These are phyloP conservation scores for Tetraneura akinire DNA, from an alignment of 1,140 invertebrate genomes.

Conservation along the genomic window DNA sequence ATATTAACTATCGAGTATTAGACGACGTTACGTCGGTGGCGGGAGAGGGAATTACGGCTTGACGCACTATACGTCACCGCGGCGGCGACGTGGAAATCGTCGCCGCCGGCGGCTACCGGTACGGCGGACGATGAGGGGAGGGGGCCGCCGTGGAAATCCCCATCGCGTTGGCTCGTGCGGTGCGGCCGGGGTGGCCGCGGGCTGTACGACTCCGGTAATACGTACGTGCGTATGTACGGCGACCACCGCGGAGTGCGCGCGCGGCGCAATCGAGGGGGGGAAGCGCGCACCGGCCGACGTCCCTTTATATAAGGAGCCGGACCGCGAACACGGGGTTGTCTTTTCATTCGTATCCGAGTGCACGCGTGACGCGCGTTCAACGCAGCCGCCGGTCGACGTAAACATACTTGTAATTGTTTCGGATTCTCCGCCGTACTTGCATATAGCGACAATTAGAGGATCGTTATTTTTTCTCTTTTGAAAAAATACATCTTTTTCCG, in stretches of 20 bases:
- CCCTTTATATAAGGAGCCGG: conserved; percentile 37
- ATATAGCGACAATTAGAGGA: conserved; percentile 52
- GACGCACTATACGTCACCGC: background rate
- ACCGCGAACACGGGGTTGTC: conserved; percentile 37
- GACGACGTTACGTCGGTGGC: background rate
- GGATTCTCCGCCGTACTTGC: conserved; percentile 28
- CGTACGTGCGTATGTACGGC: background rate
- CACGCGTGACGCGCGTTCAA: conserved; percentile 37
- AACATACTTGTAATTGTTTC: conserved; percentile 53
- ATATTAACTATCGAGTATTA: background rate
- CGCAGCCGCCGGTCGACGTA: conserved; percentile 51
- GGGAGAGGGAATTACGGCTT: background rate
- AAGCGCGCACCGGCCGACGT: conserved; percentile 19
- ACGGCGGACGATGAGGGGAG: background rate
- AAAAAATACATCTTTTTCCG: conserved; percentile 7
- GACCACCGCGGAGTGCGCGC: background rate
- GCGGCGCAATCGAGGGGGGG: background rate
- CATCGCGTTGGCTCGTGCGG: background rate
- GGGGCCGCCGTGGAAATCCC: conserved; percentile 36
- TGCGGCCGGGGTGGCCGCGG: conserved; percentile 4
- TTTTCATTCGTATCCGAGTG: conserved; percentile 48
- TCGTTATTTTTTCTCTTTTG: background rate
- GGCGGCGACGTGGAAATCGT: conserved; percentile 2
- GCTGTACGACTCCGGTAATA: background rate
- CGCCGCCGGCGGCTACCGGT: background rate